phyloP scores from a whole-genome alignment of 2,113 vertebrate species.

The Ptilonorhynchus violaceus region DNA sequence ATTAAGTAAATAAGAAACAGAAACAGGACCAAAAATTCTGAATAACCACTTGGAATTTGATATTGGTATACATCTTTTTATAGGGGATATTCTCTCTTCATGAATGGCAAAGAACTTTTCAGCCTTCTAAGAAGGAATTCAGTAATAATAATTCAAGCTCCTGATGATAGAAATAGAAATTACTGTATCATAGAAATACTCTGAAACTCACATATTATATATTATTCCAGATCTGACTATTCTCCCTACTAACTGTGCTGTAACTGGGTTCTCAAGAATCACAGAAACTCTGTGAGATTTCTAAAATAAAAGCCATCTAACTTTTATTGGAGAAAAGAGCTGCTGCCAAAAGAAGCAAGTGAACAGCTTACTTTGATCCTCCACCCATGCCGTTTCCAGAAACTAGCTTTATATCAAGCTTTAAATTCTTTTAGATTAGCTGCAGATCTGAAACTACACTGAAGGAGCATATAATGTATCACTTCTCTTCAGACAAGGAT shows the following conservation, averaged over 20 bases:
- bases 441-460: neutral
- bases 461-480: neutral
- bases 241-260: neutral
- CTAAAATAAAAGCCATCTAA: neutral
- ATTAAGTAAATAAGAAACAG: neutral
- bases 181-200: neutral
- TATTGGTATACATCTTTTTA: neutral
- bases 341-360: neutral
- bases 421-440: neutral
- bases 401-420: neutral
- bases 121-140: neutral
- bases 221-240: neutral
- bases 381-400: accelerated
- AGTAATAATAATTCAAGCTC: neutral
- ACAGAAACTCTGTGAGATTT: neutral
- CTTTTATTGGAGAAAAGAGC: neutral
- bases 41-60: neutral
- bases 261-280: neutral
- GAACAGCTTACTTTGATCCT: neutral
- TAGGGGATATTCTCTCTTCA: neutral
- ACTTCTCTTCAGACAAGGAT: neutral
- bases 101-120: neutral
- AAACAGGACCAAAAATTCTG: neutral
- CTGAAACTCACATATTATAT: neutral
- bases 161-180: neutral